A percentile compares a stretch with the other conserved stretches of the same genome.
Evolutionary conservation across 2,797 vertebrate species (phyloP).

Genomic region (Poecilia wingei): DNA sequence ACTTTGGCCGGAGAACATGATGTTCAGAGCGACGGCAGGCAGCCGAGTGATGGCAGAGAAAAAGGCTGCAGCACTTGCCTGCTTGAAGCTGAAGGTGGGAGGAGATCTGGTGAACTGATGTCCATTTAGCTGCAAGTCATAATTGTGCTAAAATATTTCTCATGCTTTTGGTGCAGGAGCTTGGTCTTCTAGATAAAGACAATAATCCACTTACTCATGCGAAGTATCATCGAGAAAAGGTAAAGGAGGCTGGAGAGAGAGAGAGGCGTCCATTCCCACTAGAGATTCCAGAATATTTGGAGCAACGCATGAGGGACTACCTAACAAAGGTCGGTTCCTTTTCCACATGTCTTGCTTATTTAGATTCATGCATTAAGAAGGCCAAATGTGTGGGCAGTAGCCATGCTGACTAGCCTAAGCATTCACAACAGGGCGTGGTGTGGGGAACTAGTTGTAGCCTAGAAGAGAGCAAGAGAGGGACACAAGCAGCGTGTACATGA

Average conservation of each 20-base stretch:
- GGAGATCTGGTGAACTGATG: fast-evolving
- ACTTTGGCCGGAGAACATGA: slow-evolving; percentile 90
- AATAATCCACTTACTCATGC: slow-evolving; percentile 92
- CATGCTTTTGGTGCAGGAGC: slow-evolving; percentile 79
- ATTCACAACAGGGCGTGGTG: too few species aligned
- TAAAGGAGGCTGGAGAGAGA: slow-evolving; percentile 85
- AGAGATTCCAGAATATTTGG: slow-evolving; percentile 83
- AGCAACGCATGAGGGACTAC: slow-evolving; percentile 85
- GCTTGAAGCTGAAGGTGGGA: slow-evolving; percentile 90
- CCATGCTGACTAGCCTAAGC: too few species aligned
- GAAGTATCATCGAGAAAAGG: slow-evolving; percentile 86
- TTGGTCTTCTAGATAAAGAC: slow-evolving; percentile 87
- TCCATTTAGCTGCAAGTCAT: neutral
- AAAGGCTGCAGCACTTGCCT: slow-evolving; percentile 89
- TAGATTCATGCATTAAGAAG: neutral
- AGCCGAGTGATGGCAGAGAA: slow-evolving; percentile 86
- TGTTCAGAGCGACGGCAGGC: slow-evolving; percentile 84
- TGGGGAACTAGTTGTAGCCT: too few species aligned
- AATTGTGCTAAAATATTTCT: neutral
- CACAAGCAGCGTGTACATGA: too few species aligned
- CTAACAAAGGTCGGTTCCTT: slow-evolving; percentile 81
- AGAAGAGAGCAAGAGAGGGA: too few species aligned
- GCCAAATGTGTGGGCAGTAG: neutral
- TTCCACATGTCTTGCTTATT: neutral
- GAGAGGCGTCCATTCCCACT: slow-evolving; percentile 85